Evolutionary conservation across 1,140 invertebrate species (phyloP), one percentile per base, ranked within the genome.

Genomic region (Plectrocnemia conspersa): DNA sequence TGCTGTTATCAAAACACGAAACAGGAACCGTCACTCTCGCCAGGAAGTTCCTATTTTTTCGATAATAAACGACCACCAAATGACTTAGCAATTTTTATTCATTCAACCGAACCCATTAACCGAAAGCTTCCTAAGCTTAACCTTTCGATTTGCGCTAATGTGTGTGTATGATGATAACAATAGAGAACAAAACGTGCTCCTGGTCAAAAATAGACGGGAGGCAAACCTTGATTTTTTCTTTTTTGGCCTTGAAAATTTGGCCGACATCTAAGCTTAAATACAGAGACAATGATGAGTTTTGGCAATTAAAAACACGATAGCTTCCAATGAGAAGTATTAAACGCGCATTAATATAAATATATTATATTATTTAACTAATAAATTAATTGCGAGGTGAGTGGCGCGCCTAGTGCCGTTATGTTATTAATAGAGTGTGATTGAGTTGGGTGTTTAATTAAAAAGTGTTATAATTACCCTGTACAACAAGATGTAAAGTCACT

Each of bases 231-330:
- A n/a, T 36, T 36, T 4, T 13, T 40, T 40, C 21, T 27, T 45
- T 45, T 45, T 25, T 11, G 3, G 19, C 25, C n/a, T 1, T 23
- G 7, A 15, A 45, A 45, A 23, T 25, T 45, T 27, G 42, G 23
- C 29, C 23, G 2, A 9, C 21, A 1, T 27, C 22, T 15, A 25
- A 45, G 23, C 42, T 45, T 45, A 25, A 16, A 11, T 11, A 4
- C 3, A 45, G 25, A 27, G 42, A 45, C 42, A 25, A 13, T 7
- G 42, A 15, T 18, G 13, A n/a, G n/a, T 27, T 45, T 45, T 45
- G 42, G 42, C 42, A 45, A 45, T 45, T 45, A 45, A 45, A 45
- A 45, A 45, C 29, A 25, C 19, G 19, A 45, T 45, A n/a, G 42
- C 23, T 45, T 45, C 42, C 42, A 45, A 45, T 19, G 21, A 15